Evolutionary conservation across 2,113 vertebrate species (phyloP), one percentile per base, ranked within the genome.

Genomic region (Dipodomys merriami): DNA sequence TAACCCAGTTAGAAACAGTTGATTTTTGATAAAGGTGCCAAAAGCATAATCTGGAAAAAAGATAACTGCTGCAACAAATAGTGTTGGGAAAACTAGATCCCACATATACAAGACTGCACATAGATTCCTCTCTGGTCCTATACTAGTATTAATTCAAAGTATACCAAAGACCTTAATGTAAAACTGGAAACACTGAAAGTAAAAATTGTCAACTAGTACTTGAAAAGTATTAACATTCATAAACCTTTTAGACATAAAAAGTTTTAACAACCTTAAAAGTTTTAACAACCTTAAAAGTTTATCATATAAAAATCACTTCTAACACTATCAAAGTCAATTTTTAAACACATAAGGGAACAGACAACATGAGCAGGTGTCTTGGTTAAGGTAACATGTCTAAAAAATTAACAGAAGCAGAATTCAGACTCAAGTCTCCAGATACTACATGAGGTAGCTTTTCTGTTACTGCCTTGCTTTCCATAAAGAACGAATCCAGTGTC

Each of bases 211-310:
- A 91, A 85, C 19, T n/a, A 88, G 69, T 20, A 79, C 29, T 91
- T 86, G 27, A 78, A 81, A 83, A 71, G 33, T 77, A 90, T 71
- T 68, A 57, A 12, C 60, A 88, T 81, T 57, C 39, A 88, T 19
- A 91, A 93, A 85, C 13, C n/a, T 49, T 95, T 80, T 81, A 65
- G 3, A 82, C 1, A 83, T 90, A 49, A 94, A n/a, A 86, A n/a
- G 82, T 74, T 53, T 86, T 79, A 94, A 88, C 62, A 92, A 81
- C 15, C 18, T 90, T 89, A 83, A 90, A 86, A n/a, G 82, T 74
- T 53, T 86, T 79, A 94, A 88, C 62, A 92, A 81, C 15, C 18
- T 90, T 89, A 83, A 90, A 93, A 94, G 29, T 74, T 49, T 12
- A 57, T 57, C 15, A 57, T 16, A 57, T 57, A 11, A 57, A 57